Percentiles rank a stretch among this genome's conserved stretches.
Conservation (phyloP, 2,888 invertebrate species). For the Neria commutata region DNA sequence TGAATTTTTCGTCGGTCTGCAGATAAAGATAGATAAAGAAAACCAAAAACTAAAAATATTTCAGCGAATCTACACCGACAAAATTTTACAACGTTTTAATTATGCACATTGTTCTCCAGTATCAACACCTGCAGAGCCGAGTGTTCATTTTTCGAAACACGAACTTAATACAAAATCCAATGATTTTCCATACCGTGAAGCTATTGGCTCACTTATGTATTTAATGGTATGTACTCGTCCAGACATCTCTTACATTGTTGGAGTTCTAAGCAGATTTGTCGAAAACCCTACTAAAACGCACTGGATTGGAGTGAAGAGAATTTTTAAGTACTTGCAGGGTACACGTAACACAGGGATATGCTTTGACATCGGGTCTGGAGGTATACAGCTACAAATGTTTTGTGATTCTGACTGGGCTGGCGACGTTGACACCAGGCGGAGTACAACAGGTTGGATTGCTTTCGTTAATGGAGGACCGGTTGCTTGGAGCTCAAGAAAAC, state of each 20-base stretch:
- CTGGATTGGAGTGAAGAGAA: not conserved
- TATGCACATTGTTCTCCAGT: constrained; percentile 5
- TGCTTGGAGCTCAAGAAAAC: not conserved
- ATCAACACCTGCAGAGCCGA: constrained; percentile 19
- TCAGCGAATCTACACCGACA: constrained; percentile 14
- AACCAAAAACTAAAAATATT: constrained; percentile 13
- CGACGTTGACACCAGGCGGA: not conserved
- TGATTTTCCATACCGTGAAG: constrained; percentile 23
- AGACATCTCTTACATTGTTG: constrained; percentile 21
- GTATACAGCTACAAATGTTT: not conserved
- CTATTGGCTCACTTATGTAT: constrained; percentile 24
- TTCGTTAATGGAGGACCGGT: constrained; percentile 15
- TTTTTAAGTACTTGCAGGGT: not conserved
- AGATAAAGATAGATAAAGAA: constrained; percentile 18
- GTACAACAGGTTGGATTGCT: no score
- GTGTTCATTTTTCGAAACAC: constrained; percentile 12
- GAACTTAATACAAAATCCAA: constrained; percentile 3
- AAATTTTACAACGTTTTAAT: constrained; percentile 2
- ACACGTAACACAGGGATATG: not conserved
- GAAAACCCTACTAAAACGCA: not conserved
- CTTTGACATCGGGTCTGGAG: not conserved
- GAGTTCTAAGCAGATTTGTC: constrained; percentile 15
- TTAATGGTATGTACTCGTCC: constrained; percentile 21
- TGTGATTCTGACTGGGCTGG: not conserved
- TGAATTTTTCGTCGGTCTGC: constrained; percentile 20